Evolutionary conservation across 2,113 vertebrate species (phyloP).

Genomic region (Nothocercus nigrocapillus): DNA sequence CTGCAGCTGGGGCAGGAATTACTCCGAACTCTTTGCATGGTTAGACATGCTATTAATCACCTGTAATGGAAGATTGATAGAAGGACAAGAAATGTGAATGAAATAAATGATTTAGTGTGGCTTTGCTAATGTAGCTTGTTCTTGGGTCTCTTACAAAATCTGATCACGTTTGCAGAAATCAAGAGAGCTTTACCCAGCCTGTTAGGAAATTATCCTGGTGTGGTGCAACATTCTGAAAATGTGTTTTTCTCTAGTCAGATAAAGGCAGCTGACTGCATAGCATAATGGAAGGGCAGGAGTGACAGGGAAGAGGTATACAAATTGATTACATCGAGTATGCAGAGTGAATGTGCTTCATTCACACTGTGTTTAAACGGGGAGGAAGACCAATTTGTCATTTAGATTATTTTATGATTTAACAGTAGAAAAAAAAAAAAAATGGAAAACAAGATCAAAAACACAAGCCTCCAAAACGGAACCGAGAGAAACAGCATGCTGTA

Average conservation of each 20-base stretch:
- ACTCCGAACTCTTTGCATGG: background rate
- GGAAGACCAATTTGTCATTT: conserved; percentile 43
- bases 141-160: background rate
- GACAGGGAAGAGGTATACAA: background rate
- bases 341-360: conserved; percentile 50
- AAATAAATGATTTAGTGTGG: conserved; percentile 7
- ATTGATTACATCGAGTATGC: background rate
- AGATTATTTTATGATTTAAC: conserved; percentile 34
- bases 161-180: background rate
- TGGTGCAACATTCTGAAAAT: background rate
- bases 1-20: background rate
- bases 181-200: background rate
- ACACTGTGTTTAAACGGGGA: background rate
- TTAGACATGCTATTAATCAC: conserved; percentile 1
- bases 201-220: background rate
- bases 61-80: background rate
- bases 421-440: conserved; percentile 29
- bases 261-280: conserved; percentile 20
- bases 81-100: background rate
- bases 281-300: conserved; percentile 30
- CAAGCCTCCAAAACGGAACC: background rate
- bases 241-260: conserved; percentile 1
- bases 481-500: background rate
- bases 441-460: conserved; percentile 26
- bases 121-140: background rate